A percentile compares a stretch with the other conserved stretches of the same genome.
These are phyloP conservation scores for Helogale parvula DNA, from an alignment of 2,113 vertebrate species.

Conservation along the genomic window DNA sequence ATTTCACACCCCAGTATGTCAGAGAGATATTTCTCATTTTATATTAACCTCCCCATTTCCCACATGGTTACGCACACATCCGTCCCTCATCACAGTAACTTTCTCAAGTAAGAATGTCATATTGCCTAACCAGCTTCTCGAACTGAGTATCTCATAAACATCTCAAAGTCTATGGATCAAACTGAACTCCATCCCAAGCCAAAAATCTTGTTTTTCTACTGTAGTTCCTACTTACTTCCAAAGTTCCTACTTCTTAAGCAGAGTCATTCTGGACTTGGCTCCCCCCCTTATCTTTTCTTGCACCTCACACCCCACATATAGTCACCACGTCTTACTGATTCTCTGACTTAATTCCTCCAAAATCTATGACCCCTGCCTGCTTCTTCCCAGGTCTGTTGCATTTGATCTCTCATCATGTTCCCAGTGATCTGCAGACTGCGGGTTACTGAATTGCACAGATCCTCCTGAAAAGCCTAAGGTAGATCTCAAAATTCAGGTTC, in stretches of 20 bases:
- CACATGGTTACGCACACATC: fast-evolving
- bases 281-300: not conserved
- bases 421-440: not conserved
- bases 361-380: not conserved
- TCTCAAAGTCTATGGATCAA: not conserved
- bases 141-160: not conserved
- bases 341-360: not conserved
- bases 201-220: not conserved
- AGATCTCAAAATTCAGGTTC: not conserved
- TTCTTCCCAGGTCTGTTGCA: not conserved
- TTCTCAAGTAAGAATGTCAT: not conserved
- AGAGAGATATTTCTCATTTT: not conserved
- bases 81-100: not conserved
- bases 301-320: not conserved
- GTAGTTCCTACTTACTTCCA: not conserved
- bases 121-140: not conserved
- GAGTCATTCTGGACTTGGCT: not conserved
- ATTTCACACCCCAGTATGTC: not conserved
- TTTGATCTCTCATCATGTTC: not conserved
- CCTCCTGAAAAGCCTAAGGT: not conserved
- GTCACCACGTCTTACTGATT: not conserved
- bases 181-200: not conserved
- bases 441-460: not conserved
- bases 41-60: fast-evolving
- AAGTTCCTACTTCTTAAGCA: not conserved